Conservation (phyloP, 2,888 invertebrate genomes). For the Celastrina argiolus region DNA sequence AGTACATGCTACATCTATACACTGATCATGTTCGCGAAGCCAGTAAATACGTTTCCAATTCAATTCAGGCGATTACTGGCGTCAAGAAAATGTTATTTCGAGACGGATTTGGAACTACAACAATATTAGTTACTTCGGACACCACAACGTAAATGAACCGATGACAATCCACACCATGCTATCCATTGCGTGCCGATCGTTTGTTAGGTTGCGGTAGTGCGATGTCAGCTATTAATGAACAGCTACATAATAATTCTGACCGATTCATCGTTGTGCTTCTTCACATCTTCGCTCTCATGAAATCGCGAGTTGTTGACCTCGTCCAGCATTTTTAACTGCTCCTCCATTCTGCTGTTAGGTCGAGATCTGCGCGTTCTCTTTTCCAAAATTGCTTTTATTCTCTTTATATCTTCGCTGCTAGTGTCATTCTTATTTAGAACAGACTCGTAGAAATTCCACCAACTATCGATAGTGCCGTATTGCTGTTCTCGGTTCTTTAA, state of each 20-base stretch:
- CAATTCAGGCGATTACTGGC: not conserved
- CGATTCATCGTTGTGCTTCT: conserved; percentile 56
- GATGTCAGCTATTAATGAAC: conserved; percentile 38
- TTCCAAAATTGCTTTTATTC: conserved; percentile 50
- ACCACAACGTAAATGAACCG: conserved; percentile 35
- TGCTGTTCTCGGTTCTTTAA: conserved; percentile 63
- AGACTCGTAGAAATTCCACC: conserved; percentile 70
- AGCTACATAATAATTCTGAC: conserved; percentile 51
- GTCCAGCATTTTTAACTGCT: conserved; percentile 60
- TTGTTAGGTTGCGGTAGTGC: conserved; percentile 37
- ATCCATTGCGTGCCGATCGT: conserved; percentile 39
- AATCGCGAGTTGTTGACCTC: conserved; percentile 59
- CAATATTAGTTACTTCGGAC: conserved; percentile 32
- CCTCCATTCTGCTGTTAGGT: conserved; percentile 61
- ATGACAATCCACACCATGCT: conserved; percentile 39
- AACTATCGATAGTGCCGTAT: conserved; percentile 69
- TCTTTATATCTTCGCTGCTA: conserved; percentile 49
- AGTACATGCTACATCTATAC: not conserved
- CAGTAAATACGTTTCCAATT: not conserved
- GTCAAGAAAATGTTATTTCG: not conserved
- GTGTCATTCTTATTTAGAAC: conserved; percentile 54
- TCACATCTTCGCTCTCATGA: conserved; percentile 56
- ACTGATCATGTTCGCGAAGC: conserved; percentile 1
- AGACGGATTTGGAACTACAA: conserved; percentile 30
- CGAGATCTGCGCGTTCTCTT: conserved; percentile 46